Conservation (phyloP, 2,888 invertebrate genomes). For the Gastrophysa polygoni region DNA sequence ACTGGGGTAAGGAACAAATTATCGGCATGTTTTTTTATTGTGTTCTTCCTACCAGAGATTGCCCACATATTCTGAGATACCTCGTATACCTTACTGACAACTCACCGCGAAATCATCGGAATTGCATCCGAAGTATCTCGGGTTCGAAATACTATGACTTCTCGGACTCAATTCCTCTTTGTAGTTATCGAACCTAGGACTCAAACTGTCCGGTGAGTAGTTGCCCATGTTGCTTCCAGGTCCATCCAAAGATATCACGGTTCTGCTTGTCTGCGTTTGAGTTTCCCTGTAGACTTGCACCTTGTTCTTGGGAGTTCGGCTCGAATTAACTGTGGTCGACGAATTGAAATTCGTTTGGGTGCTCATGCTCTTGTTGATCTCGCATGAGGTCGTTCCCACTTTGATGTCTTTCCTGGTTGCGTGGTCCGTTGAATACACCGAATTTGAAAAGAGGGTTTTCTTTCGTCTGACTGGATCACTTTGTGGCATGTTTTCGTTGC, state of each 20-base stretch:
- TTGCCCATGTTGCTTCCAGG: slow-evolving; percentile 44
- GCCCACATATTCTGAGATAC: too few species aligned
- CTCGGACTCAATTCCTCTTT: not conserved
- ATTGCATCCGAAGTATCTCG: too few species aligned
- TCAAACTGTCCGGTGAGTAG: slow-evolving; percentile 53
- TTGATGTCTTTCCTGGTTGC: slow-evolving; percentile 21
- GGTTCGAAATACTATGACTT: not conserved
- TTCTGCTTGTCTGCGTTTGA: slow-evolving; percentile 65
- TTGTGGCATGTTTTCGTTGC: slow-evolving; percentile 22
- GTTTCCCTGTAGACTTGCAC: slow-evolving; percentile 35
- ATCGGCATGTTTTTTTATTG: too few species aligned
- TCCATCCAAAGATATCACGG: slow-evolving; percentile 60
- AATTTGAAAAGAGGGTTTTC: slow-evolving; percentile 26
- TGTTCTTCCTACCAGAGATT: too few species aligned
- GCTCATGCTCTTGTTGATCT: slow-evolving; percentile 3
- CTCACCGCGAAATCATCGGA: too few species aligned
- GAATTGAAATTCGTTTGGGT: slow-evolving; percentile 34
- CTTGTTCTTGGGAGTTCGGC: slow-evolving; percentile 17
- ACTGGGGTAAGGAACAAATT: too few species aligned
- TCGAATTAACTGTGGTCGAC: slow-evolving; percentile 18
- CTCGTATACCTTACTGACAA: too few species aligned
- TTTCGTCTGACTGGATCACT: slow-evolving; percentile 20
- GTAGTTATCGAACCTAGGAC: slow-evolving; percentile 37
- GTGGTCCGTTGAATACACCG: slow-evolving; percentile 33
- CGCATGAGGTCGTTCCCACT: slow-evolving; percentile 16